Evolutionary conservation across 2,113 vertebrate species (phyloP), one percentile per base, ranked within the genome.

Genomic region (Sigmodon hispidus): DNA sequence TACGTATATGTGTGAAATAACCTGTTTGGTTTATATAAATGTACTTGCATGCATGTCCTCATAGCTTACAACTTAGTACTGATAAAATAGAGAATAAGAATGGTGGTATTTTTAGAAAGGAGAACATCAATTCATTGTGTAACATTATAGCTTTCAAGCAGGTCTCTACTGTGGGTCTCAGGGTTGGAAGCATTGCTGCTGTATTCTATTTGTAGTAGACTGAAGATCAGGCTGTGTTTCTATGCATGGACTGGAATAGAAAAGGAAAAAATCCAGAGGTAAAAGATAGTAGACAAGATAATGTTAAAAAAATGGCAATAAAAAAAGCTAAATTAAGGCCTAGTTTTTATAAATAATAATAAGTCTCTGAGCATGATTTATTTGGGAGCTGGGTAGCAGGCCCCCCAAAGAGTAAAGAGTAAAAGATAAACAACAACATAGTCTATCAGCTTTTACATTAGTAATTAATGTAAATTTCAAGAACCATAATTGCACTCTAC

Each of bases 391-490:
- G n/a, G n/a, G n/a, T n/a, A n/a, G n/a, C n/a, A n/a, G n/a, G n/a
- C n/a, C n/a, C n/a, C n/a, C n/a, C n/a, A n/a, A n/a, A n/a, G n/a
- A n/a, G n/a, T n/a, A n/a, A n/a, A n/a, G n/a, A n/a, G n/a, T n/a
- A n/a, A n/a, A n/a, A n/a, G n/a, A n/a, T n/a, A n/a, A n/a, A n/a
- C n/a, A n/a, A n/a, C n/a, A n/a, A n/a, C n/a, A 52, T 26, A 12
- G 15, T 26, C 1, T 36, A 26, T 3, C 10, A 19, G 22, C 11
- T 89, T 81, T 72, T 43, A 15, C 83, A 80, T 36, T 80, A 43
- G 31, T 93, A 88, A 90, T 76, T 88, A 85, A 52, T 26, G 83
- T 10, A 57, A 93, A 90, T n/a, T 61, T 72, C 70, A 95, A 93
- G 0, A 48, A 73, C 11, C 4, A 17, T 59, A 50, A 65, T 4